These are phyloP conservation scores for Platichthys flesus DNA, from an alignment of 2,113 vertebrate species.

Conservation along the genomic window DNA sequence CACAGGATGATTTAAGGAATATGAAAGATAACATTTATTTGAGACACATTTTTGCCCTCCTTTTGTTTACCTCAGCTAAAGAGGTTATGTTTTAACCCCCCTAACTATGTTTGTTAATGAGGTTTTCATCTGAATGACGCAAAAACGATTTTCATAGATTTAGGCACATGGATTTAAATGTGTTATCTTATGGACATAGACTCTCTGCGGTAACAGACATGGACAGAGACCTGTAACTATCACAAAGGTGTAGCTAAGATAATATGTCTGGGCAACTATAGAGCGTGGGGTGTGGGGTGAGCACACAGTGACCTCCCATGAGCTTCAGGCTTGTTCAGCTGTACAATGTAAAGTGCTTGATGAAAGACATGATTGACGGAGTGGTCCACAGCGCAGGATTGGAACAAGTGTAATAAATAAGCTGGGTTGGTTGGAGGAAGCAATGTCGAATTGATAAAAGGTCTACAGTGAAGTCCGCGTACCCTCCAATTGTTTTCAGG, in stretches of 20 bases:
- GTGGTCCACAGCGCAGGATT: neutral
- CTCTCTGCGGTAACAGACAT: too few species aligned
- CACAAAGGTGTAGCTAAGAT: too few species aligned
- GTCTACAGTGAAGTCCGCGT: slow-evolving; percentile 9
- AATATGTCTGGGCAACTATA: neutral
- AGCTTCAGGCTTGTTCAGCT: neutral
- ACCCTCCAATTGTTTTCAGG: slow-evolving; percentile 20
- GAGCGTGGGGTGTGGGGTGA: neutral
- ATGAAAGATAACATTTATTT: neutral
- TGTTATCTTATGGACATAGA: too few species aligned
- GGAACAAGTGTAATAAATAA: slow-evolving; percentile 25
- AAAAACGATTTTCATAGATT: too few species aligned
- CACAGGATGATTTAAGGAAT: slow-evolving; percentile 2
- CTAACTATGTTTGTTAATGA: too few species aligned
- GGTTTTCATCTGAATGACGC: too few species aligned
- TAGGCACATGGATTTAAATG: too few species aligned
- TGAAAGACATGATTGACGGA: slow-evolving; percentile 33
- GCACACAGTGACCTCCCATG: neutral
- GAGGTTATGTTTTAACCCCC: too few species aligned
- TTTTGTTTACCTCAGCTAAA: too few species aligned
- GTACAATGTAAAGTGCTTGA: neutral
- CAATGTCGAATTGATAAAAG: slow-evolving; percentile 4
- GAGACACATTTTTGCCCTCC: too few species aligned
- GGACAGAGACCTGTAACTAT: too few species aligned
- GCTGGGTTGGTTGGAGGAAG: neutral